Conservation (phyloP, 2,113 vertebrate genomes). For the Aix galericulata region DNA sequence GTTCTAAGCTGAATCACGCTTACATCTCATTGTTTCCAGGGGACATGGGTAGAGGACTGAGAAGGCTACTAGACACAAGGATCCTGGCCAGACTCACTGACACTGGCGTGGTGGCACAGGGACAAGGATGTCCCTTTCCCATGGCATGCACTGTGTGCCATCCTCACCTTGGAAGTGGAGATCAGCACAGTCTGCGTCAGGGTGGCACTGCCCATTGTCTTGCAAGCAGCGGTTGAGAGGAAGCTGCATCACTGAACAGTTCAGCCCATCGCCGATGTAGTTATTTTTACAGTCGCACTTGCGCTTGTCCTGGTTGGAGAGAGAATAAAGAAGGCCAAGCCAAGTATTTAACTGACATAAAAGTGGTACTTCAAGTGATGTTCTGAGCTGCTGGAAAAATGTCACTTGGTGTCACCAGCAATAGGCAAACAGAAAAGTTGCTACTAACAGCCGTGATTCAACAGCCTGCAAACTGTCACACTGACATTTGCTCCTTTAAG, state of each 20-base stretch:
- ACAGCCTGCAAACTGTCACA: not conserved
- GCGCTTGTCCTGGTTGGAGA: conserved; percentile 80
- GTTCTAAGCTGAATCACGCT: not conserved
- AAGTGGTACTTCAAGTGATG: not conserved
- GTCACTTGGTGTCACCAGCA: not conserved
- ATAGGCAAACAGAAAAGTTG: not conserved
- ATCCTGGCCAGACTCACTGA: not conserved
- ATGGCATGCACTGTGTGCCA: rapidly evolving
- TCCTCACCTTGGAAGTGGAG: conserved; percentile 90
- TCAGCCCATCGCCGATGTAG: conserved; percentile 88
- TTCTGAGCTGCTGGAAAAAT: not conserved
- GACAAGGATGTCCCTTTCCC: not conserved
- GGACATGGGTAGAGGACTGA: not conserved
- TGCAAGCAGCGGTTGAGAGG: conserved; percentile 89
- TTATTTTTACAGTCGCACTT: conserved; percentile 86
- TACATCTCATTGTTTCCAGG: not conserved
- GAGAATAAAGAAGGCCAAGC: not conserved
- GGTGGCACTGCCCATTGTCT: conserved; percentile 87
- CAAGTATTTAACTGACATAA: not conserved
- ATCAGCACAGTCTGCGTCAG: conserved; percentile 83
- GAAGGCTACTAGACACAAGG: not conserved
- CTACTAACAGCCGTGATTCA: not conserved
- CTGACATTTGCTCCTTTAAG: not conserved
- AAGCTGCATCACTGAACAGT: conserved; percentile 81
- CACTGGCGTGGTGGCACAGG: not conserved